Evolutionary conservation across 2,888 invertebrate species (phyloP), one percentile per base, ranked within the genome.

Genomic region (Oscheius sp.): DNA sequence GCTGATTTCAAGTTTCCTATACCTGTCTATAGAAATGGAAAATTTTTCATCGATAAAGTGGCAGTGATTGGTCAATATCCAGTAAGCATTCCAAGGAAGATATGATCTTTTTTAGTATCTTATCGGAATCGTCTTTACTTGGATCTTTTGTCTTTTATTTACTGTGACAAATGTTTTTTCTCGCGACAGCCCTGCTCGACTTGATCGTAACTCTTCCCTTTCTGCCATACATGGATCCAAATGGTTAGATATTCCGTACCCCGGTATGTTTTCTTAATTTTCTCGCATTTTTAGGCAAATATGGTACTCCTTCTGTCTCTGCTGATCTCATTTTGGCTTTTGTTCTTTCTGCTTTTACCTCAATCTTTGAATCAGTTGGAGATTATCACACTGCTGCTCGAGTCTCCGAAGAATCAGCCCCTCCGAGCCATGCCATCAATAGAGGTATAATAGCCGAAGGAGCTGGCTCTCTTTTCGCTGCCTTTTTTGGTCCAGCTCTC

Each of bases 311-410:
- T 5, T 50, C 68, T 28, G 79, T 85, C 70, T 78, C 82, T 61
- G 73, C 69, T 17, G 81, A 81, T 14, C 79, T 84, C 22, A 78
- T 81, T 54, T 65, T 79, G 22, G 80, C 77, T 14, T 84, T 81
- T 69, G 68, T 84, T 38, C 76, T 85, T 0, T 85, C 84, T 9
- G 82, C 84, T 1, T 75, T 85, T 70, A 83, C 84, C 20, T 82
- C 82, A 0, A 81, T 84, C 6, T 82, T 84, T 71, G 84, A 84
- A 62, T 81, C 81, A 28, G 82, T 78, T 33, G 84, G 84, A 32
- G 94, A 94, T 86, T 94, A 94, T 87, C 93, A 93, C 62, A 93
- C 93, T n/a, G 93, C 93, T 1, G 92, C 94, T 9, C 84, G 89
- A 70, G 86, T 90, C 32, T 86, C 87, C 17, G 92, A 91, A 30